A percentile compares a stretch with the other conserved stretches of the same genome.
Evolutionary conservation across 2,113 vertebrate genomes (phyloP).

Genomic region (Turnix velox): DNA sequence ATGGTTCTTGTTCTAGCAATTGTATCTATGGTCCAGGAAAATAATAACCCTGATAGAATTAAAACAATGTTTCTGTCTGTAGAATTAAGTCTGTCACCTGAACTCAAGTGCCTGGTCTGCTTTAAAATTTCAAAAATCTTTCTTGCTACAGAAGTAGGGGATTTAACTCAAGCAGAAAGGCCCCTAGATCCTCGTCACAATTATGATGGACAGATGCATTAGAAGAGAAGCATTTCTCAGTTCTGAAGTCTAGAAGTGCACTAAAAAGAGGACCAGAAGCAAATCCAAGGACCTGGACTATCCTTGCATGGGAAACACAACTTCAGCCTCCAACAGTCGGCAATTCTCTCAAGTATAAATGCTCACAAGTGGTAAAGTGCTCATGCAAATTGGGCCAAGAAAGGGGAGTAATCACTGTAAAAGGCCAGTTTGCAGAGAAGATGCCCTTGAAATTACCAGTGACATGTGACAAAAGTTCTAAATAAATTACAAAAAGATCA

Average conservation of each 20-base stretch:
- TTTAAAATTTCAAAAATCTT: neutral
- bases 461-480: neutral
- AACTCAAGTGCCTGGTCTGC: neutral
- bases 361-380: neutral
- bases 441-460: neutral
- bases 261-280: neutral
- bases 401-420: neutral
- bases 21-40: neutral
- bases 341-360: neutral
- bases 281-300: neutral
- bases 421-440: neutral
- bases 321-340: neutral
- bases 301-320: neutral
- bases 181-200: rapidly evolving
- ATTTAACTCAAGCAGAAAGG: neutral
- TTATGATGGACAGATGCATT: rapidly evolving
- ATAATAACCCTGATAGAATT: neutral
- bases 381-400: neutral
- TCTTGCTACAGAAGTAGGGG: neutral
- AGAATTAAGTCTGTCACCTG: neutral
- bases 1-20: neutral
- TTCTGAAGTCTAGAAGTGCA: neutral
- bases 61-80: neutral
- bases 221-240: neutral
- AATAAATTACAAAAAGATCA: neutral